Evolutionary conservation across 2,113 vertebrate species (phyloP).

Genomic region (Bos indicus): DNA sequence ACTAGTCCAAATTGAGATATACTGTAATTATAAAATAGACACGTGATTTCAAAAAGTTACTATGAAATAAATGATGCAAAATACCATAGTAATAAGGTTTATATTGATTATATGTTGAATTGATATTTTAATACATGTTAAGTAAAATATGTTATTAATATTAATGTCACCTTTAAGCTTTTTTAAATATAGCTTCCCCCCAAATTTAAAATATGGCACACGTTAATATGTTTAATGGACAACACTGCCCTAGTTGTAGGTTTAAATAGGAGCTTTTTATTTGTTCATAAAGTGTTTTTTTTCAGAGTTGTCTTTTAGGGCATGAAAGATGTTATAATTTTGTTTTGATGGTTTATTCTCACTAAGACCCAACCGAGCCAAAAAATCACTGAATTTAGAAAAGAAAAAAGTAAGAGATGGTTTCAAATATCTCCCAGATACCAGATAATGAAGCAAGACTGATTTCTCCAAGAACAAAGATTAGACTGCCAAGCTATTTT

Average conservation of each 20-base stretch:
- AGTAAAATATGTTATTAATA: neutral
- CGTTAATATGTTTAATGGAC: neutral
- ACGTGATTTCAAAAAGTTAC: neutral
- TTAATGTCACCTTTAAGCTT: neutral
- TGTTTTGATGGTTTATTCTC: neutral
- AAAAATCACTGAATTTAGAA: constrained; percentile 18
- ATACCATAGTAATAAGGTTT: neutral
- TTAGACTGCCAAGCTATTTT: neutral
- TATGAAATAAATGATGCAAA: neutral
- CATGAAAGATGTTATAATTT: neutral
- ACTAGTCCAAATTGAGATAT: neutral
- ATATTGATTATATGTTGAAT: neutral
- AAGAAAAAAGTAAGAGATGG: neutral
- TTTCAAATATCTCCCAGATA: constrained; percentile 10
- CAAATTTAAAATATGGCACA: neutral
- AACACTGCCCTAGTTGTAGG: neutral
- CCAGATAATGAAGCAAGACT: constrained; percentile 29
- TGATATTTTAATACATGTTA: neutral
- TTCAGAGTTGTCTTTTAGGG: neutral
- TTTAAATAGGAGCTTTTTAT: neutral
- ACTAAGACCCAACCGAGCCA: neutral
- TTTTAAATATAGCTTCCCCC: neutral
- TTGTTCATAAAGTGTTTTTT: neutral
- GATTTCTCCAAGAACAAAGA: constrained; percentile 25
- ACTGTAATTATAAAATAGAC: neutral